These are phyloP conservation scores for Leucoraja ocellata DNA, from an alignment of 2,797 vertebrate genomes.

Conservation along the genomic window DNA sequence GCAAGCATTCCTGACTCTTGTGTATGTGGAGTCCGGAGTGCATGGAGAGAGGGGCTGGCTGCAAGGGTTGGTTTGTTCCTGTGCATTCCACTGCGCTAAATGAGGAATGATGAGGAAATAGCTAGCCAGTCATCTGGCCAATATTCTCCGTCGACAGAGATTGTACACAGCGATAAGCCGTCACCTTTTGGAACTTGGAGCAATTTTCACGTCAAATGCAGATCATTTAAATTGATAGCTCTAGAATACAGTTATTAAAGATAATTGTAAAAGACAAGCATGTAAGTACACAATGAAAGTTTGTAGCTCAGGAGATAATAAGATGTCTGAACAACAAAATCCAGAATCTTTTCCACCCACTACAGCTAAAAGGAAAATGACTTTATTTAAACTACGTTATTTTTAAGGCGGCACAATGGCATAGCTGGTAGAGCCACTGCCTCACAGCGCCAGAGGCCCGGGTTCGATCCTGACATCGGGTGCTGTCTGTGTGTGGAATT, in stretches of 20 bases:
- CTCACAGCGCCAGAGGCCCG: too few relatives aligned
- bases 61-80: conserved; percentile 23
- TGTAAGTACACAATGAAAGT: conserved; percentile 28
- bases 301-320: background rate
- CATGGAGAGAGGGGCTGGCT: conserved; percentile 1
- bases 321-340: background rate
- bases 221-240: conserved; percentile 32
- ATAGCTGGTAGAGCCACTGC: too few relatives aligned
- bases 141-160: conserved; percentile 34
- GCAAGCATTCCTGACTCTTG: conserved; percentile 4
- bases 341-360: background rate
- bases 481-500: too few relatives aligned
- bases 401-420: too few relatives aligned
- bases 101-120: conserved; percentile 32
- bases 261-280: conserved; percentile 16
- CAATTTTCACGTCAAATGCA: conserved; percentile 34
- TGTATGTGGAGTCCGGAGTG: background rate
- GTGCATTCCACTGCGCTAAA: conserved; percentile 32
- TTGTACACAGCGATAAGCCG: conserved; percentile 30
- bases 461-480: too few relatives aligned
- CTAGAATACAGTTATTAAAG: conserved; percentile 30
- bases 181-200: conserved; percentile 34
- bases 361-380: background rate
- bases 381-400: background rate
- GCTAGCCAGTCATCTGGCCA: conserved; percentile 36